These are phyloP conservation scores for Burhinus oedicnemus DNA, from an alignment of 2,113 vertebrate genomes.

Conservation along the genomic window DNA sequence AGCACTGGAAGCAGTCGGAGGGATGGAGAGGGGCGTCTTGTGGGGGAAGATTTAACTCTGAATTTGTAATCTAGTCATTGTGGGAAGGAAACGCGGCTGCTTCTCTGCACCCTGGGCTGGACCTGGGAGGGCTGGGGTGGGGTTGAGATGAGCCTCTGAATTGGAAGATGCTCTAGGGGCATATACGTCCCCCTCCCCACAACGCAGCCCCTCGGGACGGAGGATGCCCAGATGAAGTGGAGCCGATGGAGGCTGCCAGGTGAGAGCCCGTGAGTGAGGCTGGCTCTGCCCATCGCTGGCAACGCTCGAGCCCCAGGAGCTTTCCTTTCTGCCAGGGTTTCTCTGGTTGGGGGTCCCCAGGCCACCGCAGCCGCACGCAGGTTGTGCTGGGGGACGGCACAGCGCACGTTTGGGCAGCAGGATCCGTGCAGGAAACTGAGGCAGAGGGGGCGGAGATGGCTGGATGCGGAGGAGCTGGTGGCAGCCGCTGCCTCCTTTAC, in stretches of 20 bases:
- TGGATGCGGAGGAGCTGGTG: not conserved
- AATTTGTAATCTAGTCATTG: not conserved
- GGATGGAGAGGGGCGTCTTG: not conserved
- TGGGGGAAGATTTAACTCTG: slow-evolving; percentile 48
- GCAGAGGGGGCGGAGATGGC: not conserved
- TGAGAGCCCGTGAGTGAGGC: fast-evolving
- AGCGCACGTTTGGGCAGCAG: fast-evolving
- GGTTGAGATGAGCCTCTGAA: not conserved
- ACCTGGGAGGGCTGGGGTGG: not conserved
- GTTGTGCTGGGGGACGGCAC: not conserved
- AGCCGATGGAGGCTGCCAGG: not conserved
- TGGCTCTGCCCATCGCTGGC: fast-evolving
- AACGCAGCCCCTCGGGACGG: fast-evolving
- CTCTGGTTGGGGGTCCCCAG: not conserved
- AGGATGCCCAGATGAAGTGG: fast-evolving
- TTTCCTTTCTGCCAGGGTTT: fast-evolving
- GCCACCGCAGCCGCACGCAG: fast-evolving
- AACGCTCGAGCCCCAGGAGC: fast-evolving
- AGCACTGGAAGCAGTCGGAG: not conserved
- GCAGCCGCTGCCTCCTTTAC: not conserved
- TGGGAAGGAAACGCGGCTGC: not conserved
- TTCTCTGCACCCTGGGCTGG: not conserved
- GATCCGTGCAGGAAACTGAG: not conserved
- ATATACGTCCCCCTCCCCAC: not conserved
- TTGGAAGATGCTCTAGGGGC: not conserved